These are phyloP conservation scores for Tetheella fluctuosa DNA, from an alignment of 2,888 invertebrate genomes.

Conservation along the genomic window DNA sequence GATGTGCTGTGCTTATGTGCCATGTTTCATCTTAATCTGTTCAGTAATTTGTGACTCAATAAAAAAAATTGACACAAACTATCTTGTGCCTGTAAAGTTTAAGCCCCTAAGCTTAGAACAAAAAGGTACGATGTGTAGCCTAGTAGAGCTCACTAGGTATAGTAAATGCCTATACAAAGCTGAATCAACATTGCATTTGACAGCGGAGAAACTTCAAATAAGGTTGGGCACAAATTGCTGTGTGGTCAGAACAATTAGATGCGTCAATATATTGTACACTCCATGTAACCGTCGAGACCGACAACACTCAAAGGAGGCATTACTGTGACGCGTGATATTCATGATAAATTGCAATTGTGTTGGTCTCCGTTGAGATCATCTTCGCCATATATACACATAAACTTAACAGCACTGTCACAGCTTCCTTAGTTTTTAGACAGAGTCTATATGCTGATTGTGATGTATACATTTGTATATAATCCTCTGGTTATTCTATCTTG, in stretches of 20 bases:
- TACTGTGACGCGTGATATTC: neutral
- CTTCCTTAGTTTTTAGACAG: no score
- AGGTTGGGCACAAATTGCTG: slow-evolving; percentile 6
- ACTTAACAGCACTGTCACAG: no score
- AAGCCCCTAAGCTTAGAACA: no score
- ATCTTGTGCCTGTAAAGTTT: no score
- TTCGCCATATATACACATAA: neutral
- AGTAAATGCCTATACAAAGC: neutral
- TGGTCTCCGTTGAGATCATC: neutral
- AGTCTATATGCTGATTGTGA: no score
- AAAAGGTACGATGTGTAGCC: no score
- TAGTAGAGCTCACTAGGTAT: neutral
- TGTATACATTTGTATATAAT: no score
- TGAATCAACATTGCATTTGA: neutral
- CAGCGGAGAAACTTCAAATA: neutral
- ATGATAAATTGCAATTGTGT: neutral
- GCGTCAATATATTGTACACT: neutral
- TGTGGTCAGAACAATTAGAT: slow-evolving; percentile 1
- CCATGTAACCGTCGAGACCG: neutral
- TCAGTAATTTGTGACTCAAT: no score
- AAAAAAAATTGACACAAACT: no score
- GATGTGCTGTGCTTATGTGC: no score
- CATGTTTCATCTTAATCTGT: no score
- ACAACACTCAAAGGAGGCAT: slow-evolving; percentile 5
- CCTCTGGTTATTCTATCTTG: no score